Evolutionary conservation across 2,888 invertebrate genomes (phyloP).

Genomic region (Chaetoderma sp.): DNA sequence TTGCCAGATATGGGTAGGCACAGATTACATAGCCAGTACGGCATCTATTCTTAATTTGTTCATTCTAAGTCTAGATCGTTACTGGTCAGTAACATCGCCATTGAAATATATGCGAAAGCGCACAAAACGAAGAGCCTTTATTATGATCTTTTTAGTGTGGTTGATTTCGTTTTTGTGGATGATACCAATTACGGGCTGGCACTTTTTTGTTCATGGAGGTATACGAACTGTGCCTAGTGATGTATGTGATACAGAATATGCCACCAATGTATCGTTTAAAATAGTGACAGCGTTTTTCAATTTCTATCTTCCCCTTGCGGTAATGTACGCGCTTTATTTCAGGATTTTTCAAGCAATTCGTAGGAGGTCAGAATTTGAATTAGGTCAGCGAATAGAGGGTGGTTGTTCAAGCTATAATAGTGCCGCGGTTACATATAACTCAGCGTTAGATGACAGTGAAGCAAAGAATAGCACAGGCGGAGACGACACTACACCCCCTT

Average conservation of each 20-base stretch:
- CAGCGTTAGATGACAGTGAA: conserved; percentile 4
- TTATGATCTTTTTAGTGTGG: conserved; percentile 72
- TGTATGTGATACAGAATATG: conserved; percentile 72
- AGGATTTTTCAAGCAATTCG: conserved; percentile 71
- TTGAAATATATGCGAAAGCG: conserved; percentile 71
- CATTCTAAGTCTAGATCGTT: conserved; percentile 69
- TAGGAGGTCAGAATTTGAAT: conserved; percentile 68
- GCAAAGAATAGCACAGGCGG: conserved; percentile 5
- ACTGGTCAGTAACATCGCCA: conserved; percentile 73
- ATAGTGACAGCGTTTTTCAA: conserved; percentile 72
- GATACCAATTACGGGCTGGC: conserved; percentile 72
- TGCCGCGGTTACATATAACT: background rate
- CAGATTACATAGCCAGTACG: conserved; percentile 75
- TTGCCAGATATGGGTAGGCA: conserved; percentile 74
- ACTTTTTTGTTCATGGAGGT: conserved; percentile 66
- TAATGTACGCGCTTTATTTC: conserved; percentile 72
- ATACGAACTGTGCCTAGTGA: conserved; percentile 56
- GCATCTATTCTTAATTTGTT: conserved; percentile 75
- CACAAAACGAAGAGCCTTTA: conserved; percentile 71
- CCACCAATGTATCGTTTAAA: conserved; percentile 70
- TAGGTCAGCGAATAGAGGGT: conserved; percentile 59
- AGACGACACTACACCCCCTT: conserved; percentile 5
- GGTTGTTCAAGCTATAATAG: conserved; percentile 14
- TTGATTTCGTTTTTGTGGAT: conserved; percentile 71
- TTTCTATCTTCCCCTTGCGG: conserved; percentile 71